Evolutionary conservation across 2,113 vertebrate species (phyloP), one percentile per base, ranked within the genome.

Genomic region (Penelope pileata): DNA sequence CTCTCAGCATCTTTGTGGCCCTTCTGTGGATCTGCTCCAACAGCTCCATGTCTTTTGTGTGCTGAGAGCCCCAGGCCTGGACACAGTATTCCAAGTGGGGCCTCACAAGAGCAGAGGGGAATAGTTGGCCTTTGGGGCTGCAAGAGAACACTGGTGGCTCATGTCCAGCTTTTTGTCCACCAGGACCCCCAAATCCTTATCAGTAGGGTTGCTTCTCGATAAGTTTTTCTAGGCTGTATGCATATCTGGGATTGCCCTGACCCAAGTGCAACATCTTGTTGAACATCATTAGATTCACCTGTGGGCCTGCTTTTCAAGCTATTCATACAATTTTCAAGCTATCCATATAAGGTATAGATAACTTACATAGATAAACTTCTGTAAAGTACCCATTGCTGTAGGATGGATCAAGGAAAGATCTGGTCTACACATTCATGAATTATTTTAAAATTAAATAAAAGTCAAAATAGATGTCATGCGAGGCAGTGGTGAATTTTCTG

Each of bases 361-460:
- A n/a, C n/a, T n/a, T n/a, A n/a, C n/a, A n/a, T 86, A 30, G 47
- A 72, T 27, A 54, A 75, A 69, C 77, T 88, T 91, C 40, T 77
- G 87, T 62, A 86, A 92, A 93, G 74, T 30, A 93, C 12, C 47
- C 30, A 60, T 24, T 9, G 26, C 60, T 32, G 24, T 62, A 62
- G 40, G 80, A 81, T 67, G 48, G 88, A 90, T 67, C 32, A 66
- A 82, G 67, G 38, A 59, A 86, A 87, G 74, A 94, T 86, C 62
- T 89, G 36, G 54, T 91, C 72, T 94, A 70, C 64, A 91, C 32
- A 75, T 77, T 95, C 60, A 72, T 78, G 30, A 30, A 56, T 86
- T 95, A 92, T 70, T 38, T 94, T n/a, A 83, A 90, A 90, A 93
- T 53, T 70, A 92, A 96, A 77, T 36, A 78, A 58, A 69, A 90